Percentiles rank a stretch among this genome's conserved stretches.
phyloP scores from a whole-genome alignment of 2,113 vertebrate genomes.

The Eulemur macaco region DNA sequence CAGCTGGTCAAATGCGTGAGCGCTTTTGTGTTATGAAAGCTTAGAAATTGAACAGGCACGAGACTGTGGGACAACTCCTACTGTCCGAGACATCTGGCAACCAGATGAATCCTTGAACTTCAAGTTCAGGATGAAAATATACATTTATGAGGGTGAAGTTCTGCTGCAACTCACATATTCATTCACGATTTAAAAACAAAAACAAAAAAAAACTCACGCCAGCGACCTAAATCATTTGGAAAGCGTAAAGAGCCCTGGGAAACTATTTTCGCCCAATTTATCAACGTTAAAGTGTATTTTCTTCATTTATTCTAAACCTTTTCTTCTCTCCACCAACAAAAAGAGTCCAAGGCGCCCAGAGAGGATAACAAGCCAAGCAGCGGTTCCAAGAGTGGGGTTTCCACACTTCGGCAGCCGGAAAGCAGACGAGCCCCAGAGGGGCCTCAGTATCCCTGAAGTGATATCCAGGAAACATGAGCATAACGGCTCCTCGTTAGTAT shows the following conservation, averaged over 20 bases:
- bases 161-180: neutral
- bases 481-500: constrained; percentile 71
- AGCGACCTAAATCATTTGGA: neutral
- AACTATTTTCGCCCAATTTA: neutral
- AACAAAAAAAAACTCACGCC: neutral
- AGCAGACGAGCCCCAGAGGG: accelerated
- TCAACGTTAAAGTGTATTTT: neutral
- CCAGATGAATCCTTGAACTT: neutral
- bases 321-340: neutral
- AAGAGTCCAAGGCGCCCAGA: neutral
- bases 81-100: neutral
- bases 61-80: neutral
- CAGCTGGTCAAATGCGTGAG: neutral
- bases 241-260: neutral
- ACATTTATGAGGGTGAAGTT: neutral
- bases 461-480: accelerated
- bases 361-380: neutral
- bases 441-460: accelerated
- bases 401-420: accelerated
- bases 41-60: neutral
- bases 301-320: neutral
- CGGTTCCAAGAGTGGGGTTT: accelerated
- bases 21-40: neutral
- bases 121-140: neutral
- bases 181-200: neutral